Base-by-base conservation (phyloP, 2,888 invertebrate species). In the Elgonia sp. region DNA sequence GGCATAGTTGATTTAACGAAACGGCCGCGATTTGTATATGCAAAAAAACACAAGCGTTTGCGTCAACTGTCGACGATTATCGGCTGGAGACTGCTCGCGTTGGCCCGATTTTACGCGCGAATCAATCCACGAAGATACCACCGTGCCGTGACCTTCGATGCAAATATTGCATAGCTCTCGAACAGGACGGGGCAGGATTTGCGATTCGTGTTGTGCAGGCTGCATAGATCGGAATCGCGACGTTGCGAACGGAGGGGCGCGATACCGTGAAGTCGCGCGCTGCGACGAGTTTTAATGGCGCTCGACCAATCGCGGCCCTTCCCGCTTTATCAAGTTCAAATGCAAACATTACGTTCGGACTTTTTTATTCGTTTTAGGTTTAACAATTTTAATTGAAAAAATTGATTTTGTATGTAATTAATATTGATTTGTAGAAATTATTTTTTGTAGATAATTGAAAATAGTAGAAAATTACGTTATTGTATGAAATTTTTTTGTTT, bases 101-200 rank as follows among this genome's bases (percentile, higher is more conserved):
- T 57, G 46, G 29, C 42, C 67, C 50, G 42, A 67, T 75, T 50
- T 84, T 69, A 75, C 73, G 53, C 79, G 73, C 79, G 83, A 83
- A 80, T 82, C 73, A 86, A 86, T 86, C 77, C 77, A 57, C 81
- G 39, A 60, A 77, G 65, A 72, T 70, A 76, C 70, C 73, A 83
- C 86, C 83, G 83, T 79, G 69, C 60, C 67, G 73, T 87, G 86
- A 87, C 86, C 86, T 87, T 86, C 82, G 73, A 79, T 73, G 77
- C 82, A 79, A 79, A 79, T 84, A 72, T 84, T 79, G 84, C 76
- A 81, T 86, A 63, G 86, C 86, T 86, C 75, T 60, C 67, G 55
- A 60, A 79, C 81, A 80, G 81, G 85, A 84, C 77, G 29, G 84
- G 73, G 46, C 73, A 79, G 79, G 84, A 85, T 72, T 79, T 62